Evolutionary conservation across 2,797 vertebrate genomes (phyloP), one percentile per base, ranked within the genome.

Genomic region (Vireo griseus): DNA sequence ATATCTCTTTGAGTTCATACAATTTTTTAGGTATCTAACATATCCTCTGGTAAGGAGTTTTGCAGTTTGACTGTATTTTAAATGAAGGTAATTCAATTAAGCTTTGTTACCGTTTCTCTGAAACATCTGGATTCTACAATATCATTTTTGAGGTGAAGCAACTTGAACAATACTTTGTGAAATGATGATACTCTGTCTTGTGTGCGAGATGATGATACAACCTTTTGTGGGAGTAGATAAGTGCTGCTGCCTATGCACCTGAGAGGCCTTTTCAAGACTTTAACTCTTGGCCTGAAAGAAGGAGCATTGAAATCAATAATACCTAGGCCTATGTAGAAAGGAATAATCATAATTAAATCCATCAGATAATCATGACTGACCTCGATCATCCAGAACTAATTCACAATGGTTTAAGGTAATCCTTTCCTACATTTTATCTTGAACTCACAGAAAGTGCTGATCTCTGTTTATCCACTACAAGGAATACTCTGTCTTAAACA

Each of bases 401-500:
- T 94, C 48, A 59, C 29, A 80, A 35, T 40, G 9, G 14, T 11
- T 94, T 78, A 88, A 69, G 14, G 25, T 77, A 94, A 95, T 86
- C 24, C 33, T 80, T 88, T 71, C 47, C 31, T 80, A 33, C 7
- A 7, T 66, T 76, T 84, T 8, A 2, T 63, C 48, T 68, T 84
- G 61, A 84, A 74, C 33, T 77, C 48, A 57, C 15, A 59, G 45
- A 59, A 80, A 77, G 29, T 39, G 4, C 3, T 74, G 40, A 55
- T 85, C 7, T 74, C 42, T 50, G 6, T 85, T 73, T 62, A 82
- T 80, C 33, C 48, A 57, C 20, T 86, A 59, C 44, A 78, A 82
- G 16, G 22, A 19, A 69, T 71, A 6, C 5, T 66, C 21, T 73
- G 25, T 59, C 59, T 74, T 66, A 48, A 80, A 67, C 10, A 86